Evolutionary conservation across 1,140 invertebrate genomes (phyloP), one percentile per base, ranked within the genome.

Genomic region (Pogonomyrmex californicus): DNA sequence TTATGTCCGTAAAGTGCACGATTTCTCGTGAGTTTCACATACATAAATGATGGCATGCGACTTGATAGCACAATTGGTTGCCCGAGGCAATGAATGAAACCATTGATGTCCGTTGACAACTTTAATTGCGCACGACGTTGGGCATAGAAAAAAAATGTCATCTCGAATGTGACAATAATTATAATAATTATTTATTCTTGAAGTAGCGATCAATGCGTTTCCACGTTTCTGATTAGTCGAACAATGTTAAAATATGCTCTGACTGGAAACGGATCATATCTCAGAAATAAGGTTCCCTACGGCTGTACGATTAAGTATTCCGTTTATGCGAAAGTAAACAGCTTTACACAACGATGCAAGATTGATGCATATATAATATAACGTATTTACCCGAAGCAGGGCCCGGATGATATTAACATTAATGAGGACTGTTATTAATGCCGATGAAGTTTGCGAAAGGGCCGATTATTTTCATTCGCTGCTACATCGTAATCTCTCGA

Each of bases 31-130:
- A 75, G 73, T 60, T 83, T 83, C 17, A 75, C 63, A 47, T 56
- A 75, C 63, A 47, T 56, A 70, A 66, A 81, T 68, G 36, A 83
- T 75, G 33, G 56, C 56, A 33, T 62, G 79, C 54, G 68, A 83
- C 17, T 41, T 38, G 68, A 41, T 83, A 83, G 54, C 54, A 75
- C 41, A 83, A 33, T 41, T 68, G 33, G 17, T 75, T 75, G 79
- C 68, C 17, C 54, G 60, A 60, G 68, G 79, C 79, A 44, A 23
- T 33, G 68, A 83, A 83, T 83, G 60, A 73, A 82, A 73, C 30
- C 66, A 60, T 73, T 38, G 68, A 73, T 17, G 68, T n/a, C 62
- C 33, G 49, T 10, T 30, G 66, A 54, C 54, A 36, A 83, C 33
- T 83, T 36, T 12, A 41, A 17, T 83, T 81, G 58, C 78, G 41